phyloP scores from a whole-genome alignment of 2,113 vertebrate species.

The Thymallus thymallus region DNA sequence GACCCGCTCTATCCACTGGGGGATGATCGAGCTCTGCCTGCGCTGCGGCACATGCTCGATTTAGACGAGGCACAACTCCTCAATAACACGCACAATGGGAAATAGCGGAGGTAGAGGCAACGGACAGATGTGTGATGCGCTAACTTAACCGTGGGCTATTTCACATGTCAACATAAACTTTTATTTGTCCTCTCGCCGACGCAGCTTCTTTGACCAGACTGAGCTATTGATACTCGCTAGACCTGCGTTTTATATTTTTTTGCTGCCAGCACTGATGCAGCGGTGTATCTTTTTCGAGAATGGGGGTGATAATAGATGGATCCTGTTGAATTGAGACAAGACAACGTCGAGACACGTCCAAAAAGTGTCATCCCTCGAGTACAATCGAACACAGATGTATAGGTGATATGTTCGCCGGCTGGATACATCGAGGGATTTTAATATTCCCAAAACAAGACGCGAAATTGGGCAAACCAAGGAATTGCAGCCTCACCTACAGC shows the following conservation, averaged over 20 bases:
- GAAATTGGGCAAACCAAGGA: slow-evolving; percentile 60
- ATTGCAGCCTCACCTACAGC: slow-evolving; percentile 65
- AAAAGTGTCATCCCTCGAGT: slow-evolving; percentile 66
- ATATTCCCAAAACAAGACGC: slow-evolving; percentile 47
- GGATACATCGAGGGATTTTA: slow-evolving; percentile 58
- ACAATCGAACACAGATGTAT: slow-evolving; percentile 67
- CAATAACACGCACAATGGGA: slow-evolving; percentile 66
- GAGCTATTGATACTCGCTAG: slow-evolving; percentile 49
- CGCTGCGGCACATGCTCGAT: slow-evolving; percentile 61
- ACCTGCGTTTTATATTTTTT: slow-evolving; percentile 43
- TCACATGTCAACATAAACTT: slow-evolving; percentile 69
- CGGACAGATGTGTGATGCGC: slow-evolving; percentile 72
- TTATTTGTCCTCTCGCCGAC: slow-evolving; percentile 44
- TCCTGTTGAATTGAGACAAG: slow-evolving; percentile 76
- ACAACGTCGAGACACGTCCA: slow-evolving; percentile 63
- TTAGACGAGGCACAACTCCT: slow-evolving; percentile 60
- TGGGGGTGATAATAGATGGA: slow-evolving; percentile 67
- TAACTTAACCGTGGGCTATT: slow-evolving; percentile 56
- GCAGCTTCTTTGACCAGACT: slow-evolving; percentile 27
- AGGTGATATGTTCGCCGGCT: slow-evolving; percentile 57
- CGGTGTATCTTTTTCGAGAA: slow-evolving; percentile 54
- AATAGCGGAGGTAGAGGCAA: slow-evolving; percentile 70
- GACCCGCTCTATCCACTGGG: slow-evolving; percentile 67
- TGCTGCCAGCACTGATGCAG: slow-evolving; percentile 69
- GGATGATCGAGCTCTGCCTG: slow-evolving; percentile 73